phyloP scores from a whole-genome alignment of 2,113 vertebrate species.

The Chelonoidis abingdonii region DNA sequence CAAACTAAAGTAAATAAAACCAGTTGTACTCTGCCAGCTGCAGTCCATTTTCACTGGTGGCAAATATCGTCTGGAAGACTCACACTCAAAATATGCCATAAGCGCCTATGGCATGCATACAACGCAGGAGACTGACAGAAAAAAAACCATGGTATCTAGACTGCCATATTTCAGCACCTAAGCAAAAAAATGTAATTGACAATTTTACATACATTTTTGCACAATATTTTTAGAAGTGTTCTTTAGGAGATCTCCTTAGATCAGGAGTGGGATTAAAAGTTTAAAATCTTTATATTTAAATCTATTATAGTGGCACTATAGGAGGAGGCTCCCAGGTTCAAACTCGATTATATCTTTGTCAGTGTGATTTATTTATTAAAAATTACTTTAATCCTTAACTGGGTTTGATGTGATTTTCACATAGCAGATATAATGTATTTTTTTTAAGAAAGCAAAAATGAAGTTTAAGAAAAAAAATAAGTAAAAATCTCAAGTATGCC shows the following conservation, averaged over 20 bases:
- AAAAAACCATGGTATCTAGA: rapidly evolving
- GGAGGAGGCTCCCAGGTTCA: neutral
- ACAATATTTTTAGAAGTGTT: neutral
- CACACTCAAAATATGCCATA: neutral
- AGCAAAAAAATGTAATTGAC: rapidly evolving
- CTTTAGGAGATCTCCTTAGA: neutral
- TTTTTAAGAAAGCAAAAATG: neutral
- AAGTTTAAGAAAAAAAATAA: neutral
- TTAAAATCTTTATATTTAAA: neutral
- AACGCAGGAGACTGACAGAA: neutral
- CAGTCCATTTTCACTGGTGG: neutral
- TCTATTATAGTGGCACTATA: neutral
- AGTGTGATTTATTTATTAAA: neutral
- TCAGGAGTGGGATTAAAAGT: neutral
- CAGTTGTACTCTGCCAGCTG: neutral
- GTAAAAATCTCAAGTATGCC: neutral
- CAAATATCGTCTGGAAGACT: neutral
- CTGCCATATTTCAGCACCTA: neutral
- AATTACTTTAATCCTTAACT: neutral
- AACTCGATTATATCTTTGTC: neutral
- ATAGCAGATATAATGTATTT: neutral
- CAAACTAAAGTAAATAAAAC: neutral
- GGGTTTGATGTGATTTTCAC: neutral
- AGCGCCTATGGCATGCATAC: neutral
- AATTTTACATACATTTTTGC: neutral